These are phyloP conservation scores for Pipistrellus nathusii DNA, from an alignment of 2,797 vertebrate genomes.

Conservation along the genomic window DNA sequence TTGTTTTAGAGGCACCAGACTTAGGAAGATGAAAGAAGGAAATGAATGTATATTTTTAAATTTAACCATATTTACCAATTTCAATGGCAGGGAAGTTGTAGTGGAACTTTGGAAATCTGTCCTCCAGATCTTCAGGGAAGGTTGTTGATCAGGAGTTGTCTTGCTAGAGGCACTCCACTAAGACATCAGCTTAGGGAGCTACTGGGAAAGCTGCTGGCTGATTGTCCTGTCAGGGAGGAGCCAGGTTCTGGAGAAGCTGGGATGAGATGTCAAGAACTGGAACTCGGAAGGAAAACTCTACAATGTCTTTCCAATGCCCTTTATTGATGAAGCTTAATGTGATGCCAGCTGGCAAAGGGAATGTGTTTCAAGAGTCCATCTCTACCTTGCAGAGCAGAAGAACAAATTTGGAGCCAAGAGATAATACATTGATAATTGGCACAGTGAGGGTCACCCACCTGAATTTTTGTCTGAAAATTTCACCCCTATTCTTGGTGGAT, in stretches of 20 bases:
- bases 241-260: background rate
- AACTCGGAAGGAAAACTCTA: background rate
- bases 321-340: background rate
- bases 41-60: background rate
- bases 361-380: background rate
- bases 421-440: background rate
- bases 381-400: constrained; percentile 14
- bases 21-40: constrained; percentile 35
- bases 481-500: background rate
- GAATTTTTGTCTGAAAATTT: background rate
- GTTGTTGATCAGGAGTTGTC: background rate
- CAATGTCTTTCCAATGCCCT: background rate
- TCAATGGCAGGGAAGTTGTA: background rate
- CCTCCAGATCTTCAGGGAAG: background rate
- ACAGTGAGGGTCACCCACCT: background rate
- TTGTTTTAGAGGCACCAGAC: background rate
- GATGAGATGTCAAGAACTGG: background rate
- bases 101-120: background rate
- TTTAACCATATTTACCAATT: background rate
- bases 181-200: background rate
- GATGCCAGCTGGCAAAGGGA: background rate
- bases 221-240: background rate
- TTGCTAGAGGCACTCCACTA: background rate
- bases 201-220: background rate
- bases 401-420: background rate